These are phyloP conservation scores for Porites lobata DNA, from an alignment of 92 coral and sea anemone species.

Conservation along the genomic window DNA sequence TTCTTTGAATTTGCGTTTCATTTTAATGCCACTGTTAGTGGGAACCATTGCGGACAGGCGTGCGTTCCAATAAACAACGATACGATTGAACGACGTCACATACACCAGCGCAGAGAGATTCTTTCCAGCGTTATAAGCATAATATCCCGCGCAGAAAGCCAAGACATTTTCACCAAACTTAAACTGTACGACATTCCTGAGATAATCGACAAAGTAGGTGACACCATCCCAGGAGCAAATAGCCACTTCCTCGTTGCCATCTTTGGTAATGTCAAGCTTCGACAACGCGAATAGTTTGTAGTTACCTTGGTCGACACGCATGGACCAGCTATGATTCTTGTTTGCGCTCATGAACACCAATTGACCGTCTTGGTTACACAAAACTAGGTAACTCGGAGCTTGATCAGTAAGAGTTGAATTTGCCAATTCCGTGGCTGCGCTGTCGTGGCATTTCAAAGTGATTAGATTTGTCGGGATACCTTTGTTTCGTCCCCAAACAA, in stretches of 20 bases:
- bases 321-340: constrained; percentile 79
- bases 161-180: constrained; percentile 85
- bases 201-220: constrained; percentile 86
- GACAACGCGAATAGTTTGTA: constrained; percentile 84
- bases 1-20: constrained; percentile 8
- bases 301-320: constrained; percentile 65
- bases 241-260: constrained; percentile 88
- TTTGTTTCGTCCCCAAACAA: constrained; percentile 54
- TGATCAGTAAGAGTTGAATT: background rate
- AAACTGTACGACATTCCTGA: constrained; percentile 87
- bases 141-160: constrained; percentile 91
- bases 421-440: background rate
- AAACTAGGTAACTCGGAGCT: constrained; percentile 51
- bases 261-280: constrained; percentile 87
- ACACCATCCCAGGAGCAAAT: constrained; percentile 91
- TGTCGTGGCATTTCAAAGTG: constrained; percentile 35
- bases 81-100: constrained; percentile 89
- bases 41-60: constrained; percentile 73
- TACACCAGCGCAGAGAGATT: constrained; percentile 91
- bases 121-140: constrained; percentile 64
- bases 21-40: constrained; percentile 54
- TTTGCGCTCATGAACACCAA: constrained; percentile 75
- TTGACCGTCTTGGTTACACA: constrained; percentile 88
- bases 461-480: constrained; percentile 75
- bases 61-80: constrained; percentile 86